phyloP scores from a whole-genome alignment of 2,113 vertebrate genomes.

The Forbesichthys papilliferus region DNA sequence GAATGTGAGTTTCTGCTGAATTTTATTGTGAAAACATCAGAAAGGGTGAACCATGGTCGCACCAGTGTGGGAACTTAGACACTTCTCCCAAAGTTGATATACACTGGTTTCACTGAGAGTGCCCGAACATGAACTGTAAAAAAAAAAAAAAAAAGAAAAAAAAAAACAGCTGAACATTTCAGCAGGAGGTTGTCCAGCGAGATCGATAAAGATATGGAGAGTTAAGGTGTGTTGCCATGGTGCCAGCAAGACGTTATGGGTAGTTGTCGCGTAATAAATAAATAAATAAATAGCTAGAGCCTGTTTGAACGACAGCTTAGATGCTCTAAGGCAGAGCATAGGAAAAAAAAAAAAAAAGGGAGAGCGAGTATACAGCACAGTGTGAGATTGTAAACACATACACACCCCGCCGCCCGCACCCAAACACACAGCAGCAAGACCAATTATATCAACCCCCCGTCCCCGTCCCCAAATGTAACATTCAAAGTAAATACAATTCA shows the following conservation, averaged over 20 bases:
- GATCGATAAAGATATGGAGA: neutral
- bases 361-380: constrained; percentile 37
- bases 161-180: neutral
- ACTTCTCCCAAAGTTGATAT: constrained; percentile 20
- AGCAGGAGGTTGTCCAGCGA: neutral
- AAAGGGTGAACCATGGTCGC: constrained; percentile 41
- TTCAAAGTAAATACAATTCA: neutral
- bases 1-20: constrained; percentile 38
- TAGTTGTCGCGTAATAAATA: constrained; percentile 60
- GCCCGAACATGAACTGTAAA: constrained; percentile 4
- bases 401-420: constrained; percentile 9
- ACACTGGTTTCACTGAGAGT: constrained; percentile 21
- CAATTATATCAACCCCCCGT: constrained; percentile 3
- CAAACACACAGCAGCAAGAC: constrained; percentile 3
- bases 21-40: constrained; percentile 68
- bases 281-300: constrained; percentile 56
- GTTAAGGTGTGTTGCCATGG: constrained; percentile 51
- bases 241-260: constrained; percentile 13
- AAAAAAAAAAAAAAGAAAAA: constrained; percentile 10
- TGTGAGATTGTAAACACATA: constrained; percentile 1
- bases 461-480: neutral
- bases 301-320: constrained; percentile 11
- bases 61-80: constrained; percentile 23
- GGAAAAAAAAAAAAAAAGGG: constrained; percentile 14
- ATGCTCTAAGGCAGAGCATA: constrained; percentile 34